These are phyloP conservation scores for Sebastolobus altivelis DNA, from an alignment of 2,797 vertebrate genomes.

Conservation along the genomic window DNA sequence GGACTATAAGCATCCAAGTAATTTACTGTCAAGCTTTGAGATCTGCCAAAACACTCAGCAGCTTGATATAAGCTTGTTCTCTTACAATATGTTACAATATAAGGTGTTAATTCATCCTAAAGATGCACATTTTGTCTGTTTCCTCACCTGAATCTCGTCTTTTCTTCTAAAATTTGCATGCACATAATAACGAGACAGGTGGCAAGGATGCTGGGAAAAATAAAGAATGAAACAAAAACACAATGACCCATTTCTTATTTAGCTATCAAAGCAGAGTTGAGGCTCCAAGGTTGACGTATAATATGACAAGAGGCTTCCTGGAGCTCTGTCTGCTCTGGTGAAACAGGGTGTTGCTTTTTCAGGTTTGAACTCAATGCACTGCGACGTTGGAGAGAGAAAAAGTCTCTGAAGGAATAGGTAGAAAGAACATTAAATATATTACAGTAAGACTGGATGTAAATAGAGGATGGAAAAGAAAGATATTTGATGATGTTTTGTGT, in stretches of 20 bases:
- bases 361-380: slow-evolving; percentile 39
- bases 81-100: not conserved
- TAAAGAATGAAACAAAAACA: slow-evolving; percentile 10
- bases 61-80: not conserved
- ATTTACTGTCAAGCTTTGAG: slow-evolving; percentile 8
- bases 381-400: slow-evolving; percentile 28
- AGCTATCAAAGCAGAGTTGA: slow-evolving; percentile 50
- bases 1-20: not conserved
- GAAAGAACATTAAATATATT: slow-evolving; percentile 4
- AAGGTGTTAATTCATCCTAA: not conserved
- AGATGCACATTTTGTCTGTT: not conserved
- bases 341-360: slow-evolving; percentile 45
- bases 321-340: slow-evolving; percentile 54
- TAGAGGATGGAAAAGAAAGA: not conserved
- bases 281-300: slow-evolving; percentile 53
- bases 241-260: slow-evolving; percentile 41
- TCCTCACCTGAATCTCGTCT: not conserved
- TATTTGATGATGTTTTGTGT: not conserved
- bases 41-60: slow-evolving; percentile 3
- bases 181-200: not conserved
- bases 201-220: not conserved
- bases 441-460: not conserved
- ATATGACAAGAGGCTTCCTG: slow-evolving; percentile 54
- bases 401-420: not conserved
- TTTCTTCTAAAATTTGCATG: not conserved